These are phyloP conservation scores for Acleris cristana DNA, from an alignment of 2,888 invertebrate species.

Conservation along the genomic window DNA sequence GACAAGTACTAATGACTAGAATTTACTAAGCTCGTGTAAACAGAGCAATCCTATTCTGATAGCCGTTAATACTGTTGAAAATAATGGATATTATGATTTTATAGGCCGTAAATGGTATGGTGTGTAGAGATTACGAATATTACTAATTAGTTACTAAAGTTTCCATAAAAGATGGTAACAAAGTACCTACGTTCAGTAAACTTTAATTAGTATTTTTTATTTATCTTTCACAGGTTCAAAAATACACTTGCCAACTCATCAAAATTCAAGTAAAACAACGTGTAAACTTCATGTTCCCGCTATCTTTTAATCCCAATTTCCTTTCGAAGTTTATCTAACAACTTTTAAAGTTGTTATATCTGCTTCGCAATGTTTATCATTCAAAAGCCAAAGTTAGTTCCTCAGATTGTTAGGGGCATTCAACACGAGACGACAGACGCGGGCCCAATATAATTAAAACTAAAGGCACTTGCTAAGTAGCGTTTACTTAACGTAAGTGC, in stretches of 20 bases:
- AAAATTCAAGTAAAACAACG: conserved; percentile 14
- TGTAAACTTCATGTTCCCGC: conserved; percentile 5
- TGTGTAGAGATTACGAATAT: too few species aligned
- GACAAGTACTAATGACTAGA: too few species aligned
- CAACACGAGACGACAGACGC: conserved; percentile 41
- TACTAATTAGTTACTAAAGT: too few species aligned
- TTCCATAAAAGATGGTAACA: too few species aligned
- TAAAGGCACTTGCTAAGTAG: conserved; percentile 55
- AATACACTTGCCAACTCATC: background rate
- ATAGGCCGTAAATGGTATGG: too few species aligned
- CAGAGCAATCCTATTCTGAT: too few species aligned
- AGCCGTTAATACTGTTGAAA: too few species aligned
- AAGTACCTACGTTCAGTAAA: too few species aligned
- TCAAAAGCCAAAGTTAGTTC: conserved; percentile 28
- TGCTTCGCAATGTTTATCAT: conserved; percentile 28
- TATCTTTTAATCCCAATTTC: conserved; percentile 22
- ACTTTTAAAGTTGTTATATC: conserved; percentile 29
- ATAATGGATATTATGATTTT: too few species aligned
- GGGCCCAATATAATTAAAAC: conserved; percentile 51
- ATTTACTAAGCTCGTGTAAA: too few species aligned
- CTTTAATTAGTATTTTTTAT: too few species aligned
- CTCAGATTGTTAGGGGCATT: conserved; percentile 21
- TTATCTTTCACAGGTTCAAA: background rate
- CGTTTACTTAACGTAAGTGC: conserved; percentile 69
- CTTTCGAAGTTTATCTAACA: conserved; percentile 22